Evolutionary conservation across 1,140 invertebrate genomes (phyloP).

Genomic region (Babylonia areolata): DNA sequence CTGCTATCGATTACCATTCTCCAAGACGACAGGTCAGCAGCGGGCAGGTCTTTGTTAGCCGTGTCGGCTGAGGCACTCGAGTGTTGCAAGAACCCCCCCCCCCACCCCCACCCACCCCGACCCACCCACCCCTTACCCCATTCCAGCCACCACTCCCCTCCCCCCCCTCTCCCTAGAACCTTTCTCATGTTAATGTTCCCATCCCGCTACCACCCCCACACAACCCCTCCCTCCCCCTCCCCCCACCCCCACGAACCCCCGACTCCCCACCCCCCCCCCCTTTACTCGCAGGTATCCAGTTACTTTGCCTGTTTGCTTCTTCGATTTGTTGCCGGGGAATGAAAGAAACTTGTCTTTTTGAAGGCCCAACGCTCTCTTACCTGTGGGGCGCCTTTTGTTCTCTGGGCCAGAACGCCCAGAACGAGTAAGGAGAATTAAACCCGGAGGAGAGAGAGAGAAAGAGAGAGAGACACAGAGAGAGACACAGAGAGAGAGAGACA

Average conservation of each 20-base stretch:
- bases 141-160: too few species aligned
- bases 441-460: too few species aligned
- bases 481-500: too few species aligned
- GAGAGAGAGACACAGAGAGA: too few species aligned
- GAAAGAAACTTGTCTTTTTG: slow-evolving; percentile 27
- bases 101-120: not conserved
- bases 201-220: not conserved
- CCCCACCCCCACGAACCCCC: too few species aligned
- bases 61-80: not conserved
- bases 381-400: not conserved
- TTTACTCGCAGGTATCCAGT: slow-evolving; percentile 25
- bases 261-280: not conserved
- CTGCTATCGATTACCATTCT: slow-evolving; percentile 25
- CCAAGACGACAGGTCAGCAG: slow-evolving; percentile 27
- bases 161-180: not conserved
- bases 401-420: slow-evolving; percentile 1
- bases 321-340: slow-evolving; percentile 30
- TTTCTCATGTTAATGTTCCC: slow-evolving; percentile 27
- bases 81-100: not conserved
- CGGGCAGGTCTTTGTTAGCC: slow-evolving; percentile 28
- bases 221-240: too few species aligned
- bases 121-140: too few species aligned
- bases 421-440: not conserved
- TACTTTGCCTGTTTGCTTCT: slow-evolving; percentile 33
- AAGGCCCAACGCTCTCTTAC: not conserved